Conservation (phyloP, 2,888 invertebrate genomes). For the Trissoscelio sp. region DNA sequence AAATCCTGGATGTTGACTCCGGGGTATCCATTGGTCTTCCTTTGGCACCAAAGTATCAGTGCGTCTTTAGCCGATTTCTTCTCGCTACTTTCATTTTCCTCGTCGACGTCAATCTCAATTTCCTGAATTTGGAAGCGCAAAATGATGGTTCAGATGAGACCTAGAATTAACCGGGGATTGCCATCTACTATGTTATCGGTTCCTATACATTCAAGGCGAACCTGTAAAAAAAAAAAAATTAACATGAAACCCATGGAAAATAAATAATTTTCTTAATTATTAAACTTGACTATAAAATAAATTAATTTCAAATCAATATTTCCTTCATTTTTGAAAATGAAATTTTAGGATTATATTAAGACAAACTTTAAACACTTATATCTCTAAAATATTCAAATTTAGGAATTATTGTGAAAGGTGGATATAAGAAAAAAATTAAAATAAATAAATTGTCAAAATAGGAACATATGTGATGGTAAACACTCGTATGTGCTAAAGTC, state of each 20-base stretch:
- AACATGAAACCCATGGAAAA: not conserved
- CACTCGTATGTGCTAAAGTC: no score
- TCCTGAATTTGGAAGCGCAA: slow-evolving; percentile 99
- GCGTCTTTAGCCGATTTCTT: slow-evolving; percentile 99
- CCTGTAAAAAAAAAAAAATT: slow-evolving; percentile 85
- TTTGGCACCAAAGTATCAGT: slow-evolving; percentile 98
- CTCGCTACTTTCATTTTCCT: slow-evolving; percentile 98
- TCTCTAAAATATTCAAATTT: no score
- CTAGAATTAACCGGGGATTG: slow-evolving; percentile 97
- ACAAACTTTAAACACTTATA: no score
- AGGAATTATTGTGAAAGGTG: no score
- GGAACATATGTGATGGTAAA: no score
- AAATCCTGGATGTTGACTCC: slow-evolving; percentile 95
- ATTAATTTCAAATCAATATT: no score
- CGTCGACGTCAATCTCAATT: slow-evolving; percentile 98
- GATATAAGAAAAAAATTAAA: no score
- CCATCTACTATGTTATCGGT: slow-evolving; percentile 99
- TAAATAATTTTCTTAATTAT: not conserved
- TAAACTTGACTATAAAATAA: not conserved
- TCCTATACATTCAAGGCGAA: slow-evolving; percentile 98
- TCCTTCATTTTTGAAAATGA: no score
- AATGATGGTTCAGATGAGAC: slow-evolving; percentile 99
- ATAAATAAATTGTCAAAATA: no score
- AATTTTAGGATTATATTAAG: no score
- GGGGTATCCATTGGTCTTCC: slow-evolving; percentile 97